These are phyloP conservation scores for Nephotettix cincticeps DNA, from an alignment of 1,140 invertebrate genomes.

Conservation along the genomic window DNA sequence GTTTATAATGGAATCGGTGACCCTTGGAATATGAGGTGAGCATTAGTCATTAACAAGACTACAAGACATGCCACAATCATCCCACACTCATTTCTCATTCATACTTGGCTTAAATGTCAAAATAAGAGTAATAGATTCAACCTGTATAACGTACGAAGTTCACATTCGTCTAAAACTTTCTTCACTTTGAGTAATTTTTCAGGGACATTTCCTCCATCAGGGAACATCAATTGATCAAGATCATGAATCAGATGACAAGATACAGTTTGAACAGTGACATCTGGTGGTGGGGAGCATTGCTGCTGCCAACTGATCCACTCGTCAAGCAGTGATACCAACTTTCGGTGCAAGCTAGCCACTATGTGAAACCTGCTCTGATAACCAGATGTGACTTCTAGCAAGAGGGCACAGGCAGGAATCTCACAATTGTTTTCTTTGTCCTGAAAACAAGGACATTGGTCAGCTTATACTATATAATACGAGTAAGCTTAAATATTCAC, in stretches of 20 bases:
- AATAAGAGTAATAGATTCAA: too few species aligned
- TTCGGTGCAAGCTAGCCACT: not conserved
- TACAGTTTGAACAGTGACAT: not conserved
- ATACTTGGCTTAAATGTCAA: too few species aligned
- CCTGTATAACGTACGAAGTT: not conserved
- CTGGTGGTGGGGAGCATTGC: not conserved
- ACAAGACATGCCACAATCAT: too few species aligned
- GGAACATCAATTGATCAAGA: not conserved
- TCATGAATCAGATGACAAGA: not conserved
- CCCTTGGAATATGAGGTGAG: too few species aligned
- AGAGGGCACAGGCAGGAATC: not conserved
- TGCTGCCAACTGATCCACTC: not conserved
- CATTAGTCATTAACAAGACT: too few species aligned
- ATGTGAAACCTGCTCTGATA: slow-evolving; percentile 5
- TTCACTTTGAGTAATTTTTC: not conserved
- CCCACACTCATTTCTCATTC: too few species aligned
- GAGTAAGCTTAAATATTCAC: too few species aligned
- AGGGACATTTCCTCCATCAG: not conserved
- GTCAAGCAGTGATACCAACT: not conserved
- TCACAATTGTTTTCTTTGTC: not conserved
- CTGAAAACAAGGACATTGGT: too few species aligned
- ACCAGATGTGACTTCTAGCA: not conserved
- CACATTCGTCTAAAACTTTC: not conserved
- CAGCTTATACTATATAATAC: too few species aligned
- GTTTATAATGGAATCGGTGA: too few species aligned